phyloP scores from a whole-genome alignment of 2,113 vertebrate genomes.

The Mixornis gularis region DNA sequence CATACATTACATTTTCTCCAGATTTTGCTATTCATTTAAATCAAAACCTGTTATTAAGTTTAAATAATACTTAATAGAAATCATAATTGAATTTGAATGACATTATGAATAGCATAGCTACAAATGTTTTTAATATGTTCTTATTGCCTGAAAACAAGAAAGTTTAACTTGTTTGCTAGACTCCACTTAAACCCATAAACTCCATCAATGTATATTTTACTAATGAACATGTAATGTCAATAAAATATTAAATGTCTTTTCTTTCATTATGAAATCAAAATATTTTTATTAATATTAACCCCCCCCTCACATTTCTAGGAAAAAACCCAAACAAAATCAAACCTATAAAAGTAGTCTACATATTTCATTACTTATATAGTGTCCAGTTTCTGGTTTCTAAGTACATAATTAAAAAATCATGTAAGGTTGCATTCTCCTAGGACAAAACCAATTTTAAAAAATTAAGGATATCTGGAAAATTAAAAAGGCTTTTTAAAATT shows the following conservation, averaged over 20 bases:
- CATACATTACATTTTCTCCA: neutral
- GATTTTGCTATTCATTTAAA: neutral
- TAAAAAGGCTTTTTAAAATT: neutral
- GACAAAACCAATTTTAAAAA: neutral
- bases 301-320: accelerated
- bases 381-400: neutral
- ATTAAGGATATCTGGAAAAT: neutral
- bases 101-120: neutral
- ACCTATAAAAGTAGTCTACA: neutral
- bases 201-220: neutral
- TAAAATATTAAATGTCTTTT: neutral
- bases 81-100: neutral
- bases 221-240: neutral
- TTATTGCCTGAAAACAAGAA: neutral
- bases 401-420: neutral
- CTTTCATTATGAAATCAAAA: neutral
- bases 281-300: neutral
- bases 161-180: neutral
- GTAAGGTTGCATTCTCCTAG: neutral
- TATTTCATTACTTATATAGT: neutral
- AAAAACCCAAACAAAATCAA: accelerated
- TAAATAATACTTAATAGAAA: neutral
- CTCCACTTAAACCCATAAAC: neutral
- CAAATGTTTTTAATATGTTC: neutral
- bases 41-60: neutral